phyloP scores from a whole-genome alignment of 2,113 vertebrate genomes.

The Microtus richardsoni region DNA sequence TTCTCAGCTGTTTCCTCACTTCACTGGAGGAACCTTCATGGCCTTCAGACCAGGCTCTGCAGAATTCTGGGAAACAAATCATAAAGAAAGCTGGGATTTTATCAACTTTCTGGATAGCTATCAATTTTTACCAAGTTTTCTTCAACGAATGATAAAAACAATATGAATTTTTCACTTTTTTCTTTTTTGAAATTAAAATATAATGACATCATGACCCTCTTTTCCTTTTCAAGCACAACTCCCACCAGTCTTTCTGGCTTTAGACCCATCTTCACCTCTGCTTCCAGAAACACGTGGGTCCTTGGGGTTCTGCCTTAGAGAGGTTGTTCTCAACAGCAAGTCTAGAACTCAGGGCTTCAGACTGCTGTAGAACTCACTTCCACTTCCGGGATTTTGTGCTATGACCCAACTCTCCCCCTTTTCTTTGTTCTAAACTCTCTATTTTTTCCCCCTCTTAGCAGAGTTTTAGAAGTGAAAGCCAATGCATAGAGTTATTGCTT shows the following conservation, averaged over 20 bases:
- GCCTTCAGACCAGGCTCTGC: neutral
- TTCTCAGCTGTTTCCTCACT: neutral
- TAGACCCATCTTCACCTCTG: neutral
- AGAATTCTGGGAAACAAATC: neutral
- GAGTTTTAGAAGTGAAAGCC: neutral
- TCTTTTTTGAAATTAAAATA: neutral
- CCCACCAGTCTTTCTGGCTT: neutral
- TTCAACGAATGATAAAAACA: neutral
- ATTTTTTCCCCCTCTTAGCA: neutral
- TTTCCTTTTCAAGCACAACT: neutral
- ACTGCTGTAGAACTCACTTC: too few species aligned
- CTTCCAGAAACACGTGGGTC: neutral
- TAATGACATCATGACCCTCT: neutral
- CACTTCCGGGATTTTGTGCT: neutral
- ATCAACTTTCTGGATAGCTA: neutral
- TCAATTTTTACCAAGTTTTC: neutral
- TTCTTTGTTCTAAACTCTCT: neutral
- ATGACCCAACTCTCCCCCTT: neutral
- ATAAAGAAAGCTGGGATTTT: neutral
- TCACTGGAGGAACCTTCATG: neutral
- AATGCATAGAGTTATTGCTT: neutral
- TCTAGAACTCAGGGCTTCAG: neutral
- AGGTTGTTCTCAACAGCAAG: neutral
- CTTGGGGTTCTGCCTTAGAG: neutral
- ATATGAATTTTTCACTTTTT: neutral